Evolutionary conservation across 1,140 invertebrate genomes (phyloP).

Genomic region (Eupeodes corollae): DNA sequence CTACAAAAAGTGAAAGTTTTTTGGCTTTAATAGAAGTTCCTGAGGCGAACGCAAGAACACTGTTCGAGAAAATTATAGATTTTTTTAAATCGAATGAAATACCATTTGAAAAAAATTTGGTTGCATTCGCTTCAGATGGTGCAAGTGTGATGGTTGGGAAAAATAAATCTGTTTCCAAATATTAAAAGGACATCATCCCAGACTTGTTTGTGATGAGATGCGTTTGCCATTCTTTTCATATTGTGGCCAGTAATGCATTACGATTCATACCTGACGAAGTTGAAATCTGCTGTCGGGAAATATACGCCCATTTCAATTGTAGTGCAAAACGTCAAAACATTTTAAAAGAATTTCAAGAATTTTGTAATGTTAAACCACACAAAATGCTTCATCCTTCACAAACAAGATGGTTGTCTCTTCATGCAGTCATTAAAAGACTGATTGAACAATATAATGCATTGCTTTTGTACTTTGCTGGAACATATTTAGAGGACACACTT

Average conservation of each 20-base stretch:
- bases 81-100: slow-evolving; percentile 20
- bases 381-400: slow-evolving; percentile 18
- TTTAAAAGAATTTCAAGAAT: slow-evolving; percentile 16
- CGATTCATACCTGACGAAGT: slow-evolving; percentile 12
- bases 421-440: slow-evolving; percentile 8
- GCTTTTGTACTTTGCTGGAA: slow-evolving; percentile 7
- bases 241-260: slow-evolving; percentile 22
- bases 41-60: too few relatives aligned
- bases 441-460: slow-evolving; percentile 12
- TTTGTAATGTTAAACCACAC: slow-evolving; percentile 12
- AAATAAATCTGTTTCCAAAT: slow-evolving; percentile 22
- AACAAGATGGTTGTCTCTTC: slow-evolving; percentile 15
- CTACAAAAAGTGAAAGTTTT: neutral
- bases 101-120: slow-evolving; percentile 29
- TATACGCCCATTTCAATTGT: slow-evolving; percentile 17
- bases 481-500: neutral
- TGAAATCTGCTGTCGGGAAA: slow-evolving; percentile 17
- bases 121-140: slow-evolving; percentile 36
- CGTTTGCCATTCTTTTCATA: slow-evolving; percentile 29
- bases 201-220: slow-evolving; percentile 28
- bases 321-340: slow-evolving; percentile 1
- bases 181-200: slow-evolving; percentile 19
- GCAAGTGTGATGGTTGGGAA: slow-evolving; percentile 34
- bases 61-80: too few relatives aligned
- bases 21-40: neutral